Percentiles rank a stretch among this genome's conserved stretches.
These are phyloP conservation scores for Itoplectis maculator DNA, from an alignment of 2,888 invertebrate genomes.

Conservation along the genomic window DNA sequence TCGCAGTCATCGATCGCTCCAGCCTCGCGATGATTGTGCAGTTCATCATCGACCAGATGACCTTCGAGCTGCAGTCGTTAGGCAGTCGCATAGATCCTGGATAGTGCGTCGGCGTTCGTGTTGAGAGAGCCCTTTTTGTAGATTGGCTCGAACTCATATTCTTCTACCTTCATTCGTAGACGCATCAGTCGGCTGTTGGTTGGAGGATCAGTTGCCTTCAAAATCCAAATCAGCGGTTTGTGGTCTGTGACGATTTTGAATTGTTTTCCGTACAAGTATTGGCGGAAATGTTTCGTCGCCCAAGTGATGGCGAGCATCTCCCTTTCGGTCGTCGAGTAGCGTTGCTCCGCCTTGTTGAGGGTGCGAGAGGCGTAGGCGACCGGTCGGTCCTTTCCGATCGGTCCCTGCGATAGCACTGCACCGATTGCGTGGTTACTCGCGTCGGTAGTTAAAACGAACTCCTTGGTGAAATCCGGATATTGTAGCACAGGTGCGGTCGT, in stretches of 20 bases:
- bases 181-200: not conserved
- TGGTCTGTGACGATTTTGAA: not conserved
- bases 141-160: not conserved
- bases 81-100: not conserved
- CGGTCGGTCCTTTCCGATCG: not conserved
- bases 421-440: conserved; percentile 13
- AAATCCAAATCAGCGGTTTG: not conserved
- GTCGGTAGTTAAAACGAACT: conserved; percentile 1
- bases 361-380: conserved; percentile 5
- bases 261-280: not conserved
- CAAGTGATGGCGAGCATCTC: not conserved
- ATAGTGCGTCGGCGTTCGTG: not conserved
- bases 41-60: no score
- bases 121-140: not conserved
- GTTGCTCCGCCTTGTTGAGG: not conserved
- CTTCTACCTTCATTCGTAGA: not conserved
- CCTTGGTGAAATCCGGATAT: conserved; percentile 5
- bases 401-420: not conserved
- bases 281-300: not conserved
- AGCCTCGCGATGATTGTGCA: no score
- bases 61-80: no score
- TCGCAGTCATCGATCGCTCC: no score
- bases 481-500: not conserved
- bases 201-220: not conserved
- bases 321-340: not conserved